Evolutionary conservation across 2,797 vertebrate species (phyloP), one percentile per base, ranked within the genome.

Genomic region (Dromococcyx pavoninus): DNA sequence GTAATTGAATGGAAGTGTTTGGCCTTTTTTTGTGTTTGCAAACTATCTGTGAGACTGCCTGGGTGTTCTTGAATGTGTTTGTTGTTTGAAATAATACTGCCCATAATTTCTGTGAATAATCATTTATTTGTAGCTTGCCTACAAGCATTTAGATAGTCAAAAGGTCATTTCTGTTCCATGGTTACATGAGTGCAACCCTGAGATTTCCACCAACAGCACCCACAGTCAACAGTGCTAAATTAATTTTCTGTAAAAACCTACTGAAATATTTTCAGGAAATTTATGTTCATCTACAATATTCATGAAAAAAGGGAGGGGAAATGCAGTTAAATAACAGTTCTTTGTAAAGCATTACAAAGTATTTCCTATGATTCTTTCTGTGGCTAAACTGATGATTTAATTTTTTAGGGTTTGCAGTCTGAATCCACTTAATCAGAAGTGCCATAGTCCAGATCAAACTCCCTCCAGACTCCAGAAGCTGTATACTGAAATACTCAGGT

Each of bases 51-150:
- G 80, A 91, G 86, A 60, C 88, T 85, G 80, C 24, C 86, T 95
- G 81, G 67, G 73, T 74, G 78, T 91, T 90, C 93, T 65, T 95
- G 93, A 96, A 90, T 93, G 88, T 95, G 91, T 95, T 86, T 95
- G 85, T 82, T 94, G 90, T 94, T 94, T 74, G 71, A 91, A 93
- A 91, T 91, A 88, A 92, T 89, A 18, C 81, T 87, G 74, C 58
- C 53, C 65, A 2, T 93, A 82, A 91, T 92, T 94, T 95, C 86
- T 91, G 77, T 71, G 88, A 91, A 95, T 94, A 94, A 94, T 94
- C 65, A 79, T 92, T 87, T 78, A 74, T 92, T 94, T 95, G 81
- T 94, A 84, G 64, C 60, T 77, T 82, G 60, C 54, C 56, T 70
- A 28, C 0, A 1, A 91, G 57, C 50, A 11, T 94, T 95, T 85